Base-by-base conservation (phyloP, 2,888 invertebrate genomes). In the Anthoptus insignis region DNA sequence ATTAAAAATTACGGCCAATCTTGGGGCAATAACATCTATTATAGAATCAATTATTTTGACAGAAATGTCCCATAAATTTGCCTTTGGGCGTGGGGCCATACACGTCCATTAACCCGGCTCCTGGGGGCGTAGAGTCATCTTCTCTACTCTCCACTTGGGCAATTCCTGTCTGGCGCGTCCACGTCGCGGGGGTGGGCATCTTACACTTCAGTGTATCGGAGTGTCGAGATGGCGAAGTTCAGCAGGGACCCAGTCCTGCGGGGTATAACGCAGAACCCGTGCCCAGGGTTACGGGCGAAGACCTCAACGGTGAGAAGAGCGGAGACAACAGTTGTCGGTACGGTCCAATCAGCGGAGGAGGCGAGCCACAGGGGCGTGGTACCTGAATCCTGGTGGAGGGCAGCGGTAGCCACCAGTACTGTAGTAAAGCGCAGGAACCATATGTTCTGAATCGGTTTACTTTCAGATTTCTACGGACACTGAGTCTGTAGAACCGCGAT, bases 241-340 rank as follows among this genome's bases (percentile, higher is more conserved):
- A 59, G 47, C 39, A 49, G 61, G 64, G 63, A 56, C 65, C 69
- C 59, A 56, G 49, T 27, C 47, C 52, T 42, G 47, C 22, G 47
- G 56, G 64, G 59, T 65, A 59, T 42, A 50, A 47, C n/a, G 13
- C 42, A 27, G 65, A 64, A 13, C 69, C 72, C 70, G 9, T 70
- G 70, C 70, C 66, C 65, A 70, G 67, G 69, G 67, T 68, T 63
- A 70, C 70, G 66, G 68, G 72, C 66, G 69, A 70, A 72, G 69
- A 65, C 69, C 69, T 70, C 65, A 69, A 69, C 69, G 65, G 67
- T 49, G 14, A 60, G 3, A 39, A 49, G 13, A 39, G 67, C 69
- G 69, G 65, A 67, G 27, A 27, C 27, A 27, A 27, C 7, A 27
- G 3, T 27, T 59, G 47, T 64, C 59, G 19, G 53, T 58, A 59